A percentile compares a stretch with the other conserved stretches of the same genome.
Evolutionary conservation across 2,797 vertebrate genomes (phyloP).

Genomic region (Anableps anableps): DNA sequence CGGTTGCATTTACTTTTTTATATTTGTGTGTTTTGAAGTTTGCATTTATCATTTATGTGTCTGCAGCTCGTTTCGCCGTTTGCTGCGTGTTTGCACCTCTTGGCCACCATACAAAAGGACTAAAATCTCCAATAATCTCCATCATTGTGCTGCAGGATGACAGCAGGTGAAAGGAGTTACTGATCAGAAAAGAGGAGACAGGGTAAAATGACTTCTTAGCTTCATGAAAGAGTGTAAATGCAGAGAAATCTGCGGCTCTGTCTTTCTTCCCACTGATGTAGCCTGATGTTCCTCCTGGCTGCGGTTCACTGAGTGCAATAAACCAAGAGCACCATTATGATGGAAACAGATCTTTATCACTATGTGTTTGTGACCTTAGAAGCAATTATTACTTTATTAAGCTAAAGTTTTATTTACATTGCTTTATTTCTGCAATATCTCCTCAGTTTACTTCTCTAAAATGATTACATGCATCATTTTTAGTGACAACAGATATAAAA

Average conservation of each 20-base stretch:
- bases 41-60: no score
- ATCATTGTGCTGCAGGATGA: background rate
- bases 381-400: slow-evolving; percentile 14
- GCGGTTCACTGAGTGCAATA: slow-evolving; percentile 44
- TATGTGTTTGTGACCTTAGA: slow-evolving; percentile 29
- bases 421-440: background rate
- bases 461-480: background rate
- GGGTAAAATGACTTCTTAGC: background rate
- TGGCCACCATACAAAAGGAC: background rate
- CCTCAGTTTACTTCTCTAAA: background rate
- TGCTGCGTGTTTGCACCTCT: no score
- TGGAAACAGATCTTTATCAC: slow-evolving; percentile 75
- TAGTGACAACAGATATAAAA: background rate
- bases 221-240: slow-evolving; percentile 48
- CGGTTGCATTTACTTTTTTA: no score
- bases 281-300: slow-evolving; percentile 42
- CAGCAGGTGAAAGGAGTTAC: background rate
- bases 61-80: no score
- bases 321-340: slow-evolving; percentile 38
- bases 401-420: background rate
- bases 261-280: slow-evolving; percentile 35
- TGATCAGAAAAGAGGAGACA: background rate
- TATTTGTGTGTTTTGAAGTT: no score
- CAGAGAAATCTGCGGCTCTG: slow-evolving; percentile 4
- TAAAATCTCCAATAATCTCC: background rate